Evolutionary conservation across 1,140 invertebrate genomes (phyloP), one percentile per base, ranked within the genome.

Genomic region (Dufourea novaeangliae): DNA sequence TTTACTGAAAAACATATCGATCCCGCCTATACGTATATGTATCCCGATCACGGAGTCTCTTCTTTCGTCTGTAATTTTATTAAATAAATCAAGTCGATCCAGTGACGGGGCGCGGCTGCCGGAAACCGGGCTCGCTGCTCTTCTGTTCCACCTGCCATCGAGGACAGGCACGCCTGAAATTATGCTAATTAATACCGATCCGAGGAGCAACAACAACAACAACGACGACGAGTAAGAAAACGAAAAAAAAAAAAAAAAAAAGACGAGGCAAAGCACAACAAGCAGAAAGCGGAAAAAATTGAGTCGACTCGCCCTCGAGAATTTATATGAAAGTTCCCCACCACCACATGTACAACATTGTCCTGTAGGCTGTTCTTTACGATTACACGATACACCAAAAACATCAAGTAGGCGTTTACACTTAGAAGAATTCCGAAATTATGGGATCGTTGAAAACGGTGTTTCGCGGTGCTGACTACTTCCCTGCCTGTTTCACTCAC

Each of bases 151-250:
- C 76, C 76, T 78, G 76, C 70, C 76, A 44, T 17, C 64, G 64
- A 69, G 41, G 52, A 57, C 57, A 46, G 52, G 67, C 57, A 46
- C 56, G 56, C 25, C 67, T 70, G 67, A 71, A 77, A 77, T 77
- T 77, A 77, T 77, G 75, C 75, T 77, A 77, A 77, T 77, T 77
- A 77, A 77, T 50, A 69, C 73, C 54, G 64, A 76, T 69, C 64
- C 64, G 17, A 22, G 34, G 14, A 44, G 64, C 54, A 46, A n/a
- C 59, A n/a, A 37, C 32, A 39, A 39, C 57, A 37, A 37, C 46
- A 50, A 5, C 46, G n/a, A 50, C 46, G 12, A 6, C 34, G 41
- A 20, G 34, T 20, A 57, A 4, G 11, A 57, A 4, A 14, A 11
- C 6, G 25, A 5, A 3, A 10, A 25, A 25, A 29, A 56, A 0